Conservation (phyloP, 2,797 vertebrate species). For the Acanthurus tractus region DNA sequence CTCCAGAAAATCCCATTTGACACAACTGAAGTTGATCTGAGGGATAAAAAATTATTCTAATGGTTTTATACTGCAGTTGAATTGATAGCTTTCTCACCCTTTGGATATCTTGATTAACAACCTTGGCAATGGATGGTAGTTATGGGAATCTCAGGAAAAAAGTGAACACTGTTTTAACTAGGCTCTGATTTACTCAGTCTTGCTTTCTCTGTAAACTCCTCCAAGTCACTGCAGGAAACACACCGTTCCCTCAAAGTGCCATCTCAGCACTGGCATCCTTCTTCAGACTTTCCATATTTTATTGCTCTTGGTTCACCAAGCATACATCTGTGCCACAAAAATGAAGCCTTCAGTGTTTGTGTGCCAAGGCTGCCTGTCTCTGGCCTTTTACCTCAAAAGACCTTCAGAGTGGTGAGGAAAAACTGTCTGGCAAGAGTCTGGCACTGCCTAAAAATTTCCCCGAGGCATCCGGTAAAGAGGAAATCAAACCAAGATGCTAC, state of each 20-base stretch:
- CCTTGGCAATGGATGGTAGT: neutral
- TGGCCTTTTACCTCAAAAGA: conserved; percentile 65
- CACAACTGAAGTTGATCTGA: conserved; percentile 43
- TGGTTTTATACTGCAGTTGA: conserved; percentile 10
- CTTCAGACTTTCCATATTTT: conserved; percentile 69
- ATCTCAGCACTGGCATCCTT: conserved; percentile 69
- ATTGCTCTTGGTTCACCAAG: conserved; percentile 59
- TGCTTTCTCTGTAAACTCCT: conserved; percentile 57
- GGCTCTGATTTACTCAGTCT: conserved; percentile 33
- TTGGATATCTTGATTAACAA: neutral
- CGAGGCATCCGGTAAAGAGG: conserved; percentile 46
- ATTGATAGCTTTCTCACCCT: neutral
- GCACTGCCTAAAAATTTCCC: conserved; percentile 40
- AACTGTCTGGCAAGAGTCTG: conserved; percentile 39
- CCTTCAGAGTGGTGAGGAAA: conserved; percentile 53
- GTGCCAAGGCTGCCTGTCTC: conserved; percentile 57
- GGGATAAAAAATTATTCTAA: conserved; percentile 25
- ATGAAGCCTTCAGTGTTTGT: conserved; percentile 53
- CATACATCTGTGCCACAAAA: conserved; percentile 36
- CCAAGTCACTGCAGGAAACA: conserved; percentile 68
- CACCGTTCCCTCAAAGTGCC: conserved; percentile 68
- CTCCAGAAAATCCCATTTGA: conserved; percentile 48
- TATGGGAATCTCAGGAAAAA: neutral
- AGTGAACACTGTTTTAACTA: neutral
- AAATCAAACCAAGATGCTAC: conserved; percentile 58